phyloP scores from a whole-genome alignment of 1,140 invertebrate species.

The Mylabris phalerata region DNA sequence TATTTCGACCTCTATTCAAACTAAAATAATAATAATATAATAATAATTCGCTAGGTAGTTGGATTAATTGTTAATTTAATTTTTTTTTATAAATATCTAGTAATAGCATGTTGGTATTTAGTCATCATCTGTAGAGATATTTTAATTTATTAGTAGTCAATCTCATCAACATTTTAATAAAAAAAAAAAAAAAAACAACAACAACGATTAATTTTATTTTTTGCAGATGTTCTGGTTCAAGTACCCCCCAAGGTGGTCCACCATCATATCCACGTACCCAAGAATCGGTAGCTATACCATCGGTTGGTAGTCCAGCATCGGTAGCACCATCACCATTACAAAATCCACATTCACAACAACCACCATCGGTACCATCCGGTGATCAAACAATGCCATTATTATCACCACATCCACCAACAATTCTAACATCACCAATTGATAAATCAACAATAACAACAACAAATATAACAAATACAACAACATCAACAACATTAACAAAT shows the following conservation, averaged over 20 bases:
- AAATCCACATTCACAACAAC: constrained; percentile 67
- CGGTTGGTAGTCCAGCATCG: constrained; percentile 66
- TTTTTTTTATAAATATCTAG: no score
- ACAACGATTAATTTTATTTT: not conserved
- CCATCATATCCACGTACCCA: constrained; percentile 59
- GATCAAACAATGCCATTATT: constrained; percentile 72
- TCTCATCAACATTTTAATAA: not conserved
- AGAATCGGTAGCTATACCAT: constrained; percentile 56
- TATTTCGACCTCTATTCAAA: no score
- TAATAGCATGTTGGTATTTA: no score
- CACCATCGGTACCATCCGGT: constrained; percentile 58
- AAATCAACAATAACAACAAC: constrained; percentile 34
- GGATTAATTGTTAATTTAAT: no score
- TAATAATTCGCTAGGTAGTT: no score
- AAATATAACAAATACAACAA: constrained; percentile 19
- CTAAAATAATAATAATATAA: no score
- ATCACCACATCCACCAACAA: constrained; percentile 36
- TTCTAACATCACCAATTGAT: constrained; percentile 30
- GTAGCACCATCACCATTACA: constrained; percentile 71
- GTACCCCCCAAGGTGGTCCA: constrained; percentile 52
- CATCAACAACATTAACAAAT: constrained; percentile 25
- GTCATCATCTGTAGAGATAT: no score
- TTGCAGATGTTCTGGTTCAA: constrained; percentile 38
- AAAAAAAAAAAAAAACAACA: not conserved
- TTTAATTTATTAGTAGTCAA: no score